These are phyloP conservation scores for Leptinotarsa tumamoca DNA, from an alignment of 2,888 invertebrate genomes.

Conservation along the genomic window DNA sequence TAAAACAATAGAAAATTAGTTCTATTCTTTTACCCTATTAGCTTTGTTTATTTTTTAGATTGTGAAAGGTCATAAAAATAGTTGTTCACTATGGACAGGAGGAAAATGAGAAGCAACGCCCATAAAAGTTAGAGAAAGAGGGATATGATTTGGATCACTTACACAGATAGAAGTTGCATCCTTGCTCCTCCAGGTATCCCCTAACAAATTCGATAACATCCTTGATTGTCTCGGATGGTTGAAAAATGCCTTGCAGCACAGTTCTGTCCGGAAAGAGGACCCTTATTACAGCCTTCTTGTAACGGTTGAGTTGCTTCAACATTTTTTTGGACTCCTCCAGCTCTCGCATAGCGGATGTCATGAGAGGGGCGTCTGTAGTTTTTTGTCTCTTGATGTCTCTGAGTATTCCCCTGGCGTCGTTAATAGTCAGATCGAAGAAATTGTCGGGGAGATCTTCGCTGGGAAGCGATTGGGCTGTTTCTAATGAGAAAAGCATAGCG, in stretches of 20 bases:
- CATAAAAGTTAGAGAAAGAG: no score
- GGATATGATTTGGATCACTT: conserved; percentile 65
- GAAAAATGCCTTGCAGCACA: conserved; percentile 88
- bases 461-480: conserved; percentile 72
- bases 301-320: conserved; percentile 73
- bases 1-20: background rate
- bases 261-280: conserved; percentile 88
- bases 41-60: no score
- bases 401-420: conserved; percentile 82
- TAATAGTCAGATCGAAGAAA: conserved; percentile 87
- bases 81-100: no score
- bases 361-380: conserved; percentile 79
- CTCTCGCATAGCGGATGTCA: conserved; percentile 75
- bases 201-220: conserved; percentile 81
- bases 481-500: conserved; percentile 78
- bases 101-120: no score
- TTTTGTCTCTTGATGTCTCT: conserved; percentile 78
- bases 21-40: no score
- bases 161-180: conserved; percentile 83
- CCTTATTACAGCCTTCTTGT: conserved; percentile 83
- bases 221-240: conserved; percentile 79
- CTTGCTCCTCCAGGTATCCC: conserved; percentile 75
- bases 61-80: no score
- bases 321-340: conserved; percentile 71
- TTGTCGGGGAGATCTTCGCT: conserved; percentile 85